A percentile compares a stretch with the other conserved stretches of the same genome.
phyloP scores from a whole-genome alignment of 37 sponge, comb jelly and placozoan species.

The Spongia lamella region DNA sequence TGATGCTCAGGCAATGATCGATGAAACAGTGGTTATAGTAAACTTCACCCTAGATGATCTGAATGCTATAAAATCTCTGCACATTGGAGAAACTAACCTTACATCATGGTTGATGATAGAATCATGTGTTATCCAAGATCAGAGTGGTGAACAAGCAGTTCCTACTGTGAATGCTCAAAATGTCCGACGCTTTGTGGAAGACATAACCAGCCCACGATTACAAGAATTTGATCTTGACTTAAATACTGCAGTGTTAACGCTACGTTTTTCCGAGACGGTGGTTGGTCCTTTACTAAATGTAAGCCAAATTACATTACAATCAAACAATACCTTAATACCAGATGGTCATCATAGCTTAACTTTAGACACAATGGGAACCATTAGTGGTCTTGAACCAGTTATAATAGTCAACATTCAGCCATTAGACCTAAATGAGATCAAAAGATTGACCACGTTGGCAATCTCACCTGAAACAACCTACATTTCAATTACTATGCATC shows the following conservation, averaged over 20 bases:
- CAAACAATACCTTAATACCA: neutral
- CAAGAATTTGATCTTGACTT: conserved; percentile 74
- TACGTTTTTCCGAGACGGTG: conserved; percentile 81
- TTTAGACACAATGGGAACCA: conserved; percentile 13
- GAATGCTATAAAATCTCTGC: conserved; percentile 61
- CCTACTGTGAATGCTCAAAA: conserved; percentile 36
- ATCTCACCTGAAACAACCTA: conserved; percentile 46
- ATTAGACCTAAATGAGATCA: conserved; percentile 68
- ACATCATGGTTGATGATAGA: conserved; percentile 57
- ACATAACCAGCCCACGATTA: conserved; percentile 61
- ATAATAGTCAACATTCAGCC: conserved; percentile 29
- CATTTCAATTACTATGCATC: conserved; percentile 47
- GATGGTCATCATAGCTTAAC: conserved; percentile 30
- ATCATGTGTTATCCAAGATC: conserved; percentile 69
- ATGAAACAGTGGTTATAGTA: conserved; percentile 68
- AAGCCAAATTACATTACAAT: conserved; percentile 62
- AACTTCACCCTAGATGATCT: conserved; percentile 69
- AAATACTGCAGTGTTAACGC: conserved; percentile 45
- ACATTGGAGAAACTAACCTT: conserved; percentile 35
- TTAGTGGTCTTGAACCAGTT: conserved; percentile 8
- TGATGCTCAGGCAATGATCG: conserved; percentile 26
- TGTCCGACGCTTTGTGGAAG: conserved; percentile 52
- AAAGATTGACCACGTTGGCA: conserved; percentile 58
- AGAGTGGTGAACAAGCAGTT: conserved; percentile 14
- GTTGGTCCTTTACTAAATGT: conserved; percentile 36